phyloP scores from a whole-genome alignment of 2,113 vertebrate genomes.

The Pogona vitticeps region DNA sequence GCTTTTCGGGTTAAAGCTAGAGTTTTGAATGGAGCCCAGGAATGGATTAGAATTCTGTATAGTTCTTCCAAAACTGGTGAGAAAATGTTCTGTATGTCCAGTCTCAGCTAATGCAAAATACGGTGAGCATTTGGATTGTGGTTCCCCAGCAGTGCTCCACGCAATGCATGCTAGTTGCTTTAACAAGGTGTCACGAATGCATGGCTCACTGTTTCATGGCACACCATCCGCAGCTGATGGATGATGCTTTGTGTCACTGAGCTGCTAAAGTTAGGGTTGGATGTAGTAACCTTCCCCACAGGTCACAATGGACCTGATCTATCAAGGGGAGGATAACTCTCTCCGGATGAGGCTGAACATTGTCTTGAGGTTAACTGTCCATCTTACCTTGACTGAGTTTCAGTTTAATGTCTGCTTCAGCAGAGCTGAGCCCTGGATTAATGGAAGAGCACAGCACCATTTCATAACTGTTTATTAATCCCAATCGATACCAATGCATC shows the following conservation, averaged over 20 bases:
- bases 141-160: neutral
- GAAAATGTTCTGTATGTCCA: neutral
- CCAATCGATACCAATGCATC: neutral
- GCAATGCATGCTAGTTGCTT: neutral
- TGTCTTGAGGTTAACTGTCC: neutral
- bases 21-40: neutral
- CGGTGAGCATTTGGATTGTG: neutral
- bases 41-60: neutral
- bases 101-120: neutral
- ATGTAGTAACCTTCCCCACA: neutral
- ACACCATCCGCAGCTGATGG: too few species aligned
- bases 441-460: neutral
- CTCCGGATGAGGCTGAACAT: neutral
- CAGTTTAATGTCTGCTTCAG: neutral
- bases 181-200: neutral
- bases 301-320: neutral
- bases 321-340: neutral
- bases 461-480: neutral
- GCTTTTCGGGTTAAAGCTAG: neutral
- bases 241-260: neutral
- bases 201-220: neutral
- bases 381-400: neutral
- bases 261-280: neutral
- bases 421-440: neutral
- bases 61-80: neutral